These are phyloP conservation scores for Sebastiscus tertius DNA, from an alignment of 2,797 vertebrate genomes.

Conservation along the genomic window DNA sequence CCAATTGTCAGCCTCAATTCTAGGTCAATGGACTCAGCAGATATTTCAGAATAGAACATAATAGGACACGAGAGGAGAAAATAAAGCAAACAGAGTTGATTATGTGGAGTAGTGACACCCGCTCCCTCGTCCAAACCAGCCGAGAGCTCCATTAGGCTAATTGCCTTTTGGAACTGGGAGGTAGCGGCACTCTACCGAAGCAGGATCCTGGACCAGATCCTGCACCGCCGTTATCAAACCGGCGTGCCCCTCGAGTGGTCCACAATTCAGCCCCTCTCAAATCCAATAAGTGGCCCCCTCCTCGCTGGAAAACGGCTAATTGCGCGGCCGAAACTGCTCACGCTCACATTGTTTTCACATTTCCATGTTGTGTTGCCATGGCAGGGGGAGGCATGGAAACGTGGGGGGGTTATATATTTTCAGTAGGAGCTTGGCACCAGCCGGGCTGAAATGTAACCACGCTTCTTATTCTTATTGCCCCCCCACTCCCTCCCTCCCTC, in stretches of 20 bases:
- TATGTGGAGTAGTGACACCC: constrained; percentile 20
- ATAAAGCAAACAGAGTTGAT: constrained; percentile 22
- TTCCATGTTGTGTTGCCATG: constrained; percentile 72
- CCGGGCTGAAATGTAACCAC: constrained; percentile 43
- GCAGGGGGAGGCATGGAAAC: constrained; percentile 49
- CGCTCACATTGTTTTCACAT: constrained; percentile 55
- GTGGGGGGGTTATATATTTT: constrained; percentile 37
- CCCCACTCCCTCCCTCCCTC: not conserved
- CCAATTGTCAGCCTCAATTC: not conserved
- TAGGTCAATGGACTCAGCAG: not conserved
- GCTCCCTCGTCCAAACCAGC: constrained; percentile 9
- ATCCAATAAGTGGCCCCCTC: constrained; percentile 50
- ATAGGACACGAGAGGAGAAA: not conserved
- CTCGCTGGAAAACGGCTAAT: constrained; percentile 47
- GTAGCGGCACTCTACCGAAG: constrained; percentile 27
- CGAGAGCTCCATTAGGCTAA: constrained; percentile 62
- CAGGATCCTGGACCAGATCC: constrained; percentile 31
- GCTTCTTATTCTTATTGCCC: constrained; percentile 30
- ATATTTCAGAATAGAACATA: not conserved
- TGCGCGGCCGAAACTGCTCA: constrained; percentile 44
- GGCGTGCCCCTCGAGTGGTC: constrained; percentile 31
- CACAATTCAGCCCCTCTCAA: constrained; percentile 21
- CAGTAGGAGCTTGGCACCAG: constrained; percentile 47
- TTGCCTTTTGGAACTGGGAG: constrained; percentile 40
- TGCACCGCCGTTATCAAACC: constrained; percentile 4